Conservation (phyloP, 2,888 invertebrate genomes). For the Agrotis segetum region DNA sequence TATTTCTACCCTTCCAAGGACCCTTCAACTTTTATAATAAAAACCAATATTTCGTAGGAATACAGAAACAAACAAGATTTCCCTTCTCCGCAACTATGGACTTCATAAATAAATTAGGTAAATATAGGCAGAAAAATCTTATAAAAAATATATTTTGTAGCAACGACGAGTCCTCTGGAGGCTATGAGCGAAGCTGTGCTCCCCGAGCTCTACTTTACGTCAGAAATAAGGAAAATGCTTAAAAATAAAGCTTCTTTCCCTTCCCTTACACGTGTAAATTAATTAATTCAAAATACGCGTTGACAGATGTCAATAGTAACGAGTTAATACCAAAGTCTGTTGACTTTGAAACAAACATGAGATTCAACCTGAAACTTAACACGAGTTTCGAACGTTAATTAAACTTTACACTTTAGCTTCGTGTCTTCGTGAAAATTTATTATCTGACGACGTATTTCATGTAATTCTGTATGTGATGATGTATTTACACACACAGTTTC, state of each 20-base stretch:
- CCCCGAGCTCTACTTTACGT: constrained; percentile 31
- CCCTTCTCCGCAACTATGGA: constrained; percentile 26
- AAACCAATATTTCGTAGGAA: constrained; percentile 31
- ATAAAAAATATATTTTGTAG: constrained; percentile 42
- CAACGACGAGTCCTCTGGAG: constrained; percentile 29
- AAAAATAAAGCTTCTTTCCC: background rate
- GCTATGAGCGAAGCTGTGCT: constrained; percentile 9
- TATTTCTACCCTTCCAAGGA: constrained; percentile 23
- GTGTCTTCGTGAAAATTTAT: constrained; percentile 37
- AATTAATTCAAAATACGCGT: constrained; percentile 31
- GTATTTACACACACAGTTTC: constrained; percentile 14
- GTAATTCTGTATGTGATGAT: constrained; percentile 15
- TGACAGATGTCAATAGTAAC: constrained; percentile 29
- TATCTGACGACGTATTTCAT: constrained; percentile 34
- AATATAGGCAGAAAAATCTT: constrained; percentile 45
- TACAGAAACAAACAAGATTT: constrained; percentile 38
- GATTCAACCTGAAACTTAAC: constrained; percentile 39
- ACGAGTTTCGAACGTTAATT: constrained; percentile 49
- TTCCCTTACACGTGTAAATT: constrained; percentile 15
- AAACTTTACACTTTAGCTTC: constrained; percentile 25
- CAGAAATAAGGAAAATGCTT: constrained; percentile 27
- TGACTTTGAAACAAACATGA: constrained; percentile 25
- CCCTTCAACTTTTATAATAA: constrained; percentile 19
- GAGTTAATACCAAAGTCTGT: constrained; percentile 26
- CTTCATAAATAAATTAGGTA: constrained; percentile 50